Evolutionary conservation across 2,797 vertebrate species (phyloP).

Genomic region (Notolepis coatsorum): DNA sequence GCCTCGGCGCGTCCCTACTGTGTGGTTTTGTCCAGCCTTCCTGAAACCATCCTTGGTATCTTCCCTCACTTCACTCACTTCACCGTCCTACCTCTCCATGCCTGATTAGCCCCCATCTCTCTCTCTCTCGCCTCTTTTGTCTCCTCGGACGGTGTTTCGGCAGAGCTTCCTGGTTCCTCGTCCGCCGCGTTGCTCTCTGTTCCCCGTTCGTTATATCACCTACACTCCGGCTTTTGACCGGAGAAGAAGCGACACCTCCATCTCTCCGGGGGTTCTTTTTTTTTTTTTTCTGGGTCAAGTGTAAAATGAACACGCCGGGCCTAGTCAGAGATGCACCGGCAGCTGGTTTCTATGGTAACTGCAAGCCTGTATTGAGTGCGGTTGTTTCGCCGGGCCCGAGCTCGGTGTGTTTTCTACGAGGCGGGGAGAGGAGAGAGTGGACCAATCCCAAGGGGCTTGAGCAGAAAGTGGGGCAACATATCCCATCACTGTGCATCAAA

Average conservation of each 20-base stretch:
- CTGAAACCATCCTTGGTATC: conserved; percentile 47
- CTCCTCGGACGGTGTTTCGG: conserved; percentile 26
- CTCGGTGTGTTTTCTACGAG: conserved; percentile 71
- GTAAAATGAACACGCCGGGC: conserved; percentile 77
- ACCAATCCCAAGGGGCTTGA: conserved; percentile 65
- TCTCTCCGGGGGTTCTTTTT: conserved; percentile 49
- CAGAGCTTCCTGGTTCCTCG: conserved; percentile 33
- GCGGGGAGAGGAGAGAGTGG: conserved; percentile 69
- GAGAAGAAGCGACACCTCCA: conserved; percentile 58
- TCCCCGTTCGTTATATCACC: conserved; percentile 42
- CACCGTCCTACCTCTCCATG: conserved; percentile 34
- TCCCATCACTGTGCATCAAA: conserved; percentile 67
- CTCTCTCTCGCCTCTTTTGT: conserved; percentile 20
- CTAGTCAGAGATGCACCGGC: conserved; percentile 71
- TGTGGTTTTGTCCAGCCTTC: conserved; percentile 58
- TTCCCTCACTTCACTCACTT: conserved; percentile 16
- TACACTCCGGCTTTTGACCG: conserved; percentile 53
- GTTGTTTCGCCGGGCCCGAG: conserved; percentile 69
- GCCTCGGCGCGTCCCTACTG: no score
- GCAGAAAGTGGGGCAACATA: conserved; percentile 79
- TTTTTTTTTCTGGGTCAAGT: conserved; percentile 81
- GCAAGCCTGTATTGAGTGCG: conserved; percentile 78
- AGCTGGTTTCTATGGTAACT: conserved; percentile 82
- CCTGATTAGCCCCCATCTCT: conserved; percentile 38
- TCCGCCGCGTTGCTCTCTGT: conserved; percentile 24